Evolutionary conservation across 2,797 vertebrate species (phyloP).

Genomic region (Sebastes aleutianus): DNA sequence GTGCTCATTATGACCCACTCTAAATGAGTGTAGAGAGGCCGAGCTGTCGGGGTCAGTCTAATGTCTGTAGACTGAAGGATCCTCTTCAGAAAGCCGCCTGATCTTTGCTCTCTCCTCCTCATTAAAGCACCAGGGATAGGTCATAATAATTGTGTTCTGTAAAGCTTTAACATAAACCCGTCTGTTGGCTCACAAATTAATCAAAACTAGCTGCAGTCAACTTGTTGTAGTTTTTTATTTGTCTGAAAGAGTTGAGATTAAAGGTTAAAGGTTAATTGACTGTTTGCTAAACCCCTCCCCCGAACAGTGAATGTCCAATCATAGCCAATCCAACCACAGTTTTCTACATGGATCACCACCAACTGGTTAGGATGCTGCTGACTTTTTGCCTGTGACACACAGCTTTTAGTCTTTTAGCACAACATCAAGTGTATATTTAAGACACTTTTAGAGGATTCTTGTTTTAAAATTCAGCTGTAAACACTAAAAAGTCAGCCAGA

Average conservation of each 20-base stretch:
- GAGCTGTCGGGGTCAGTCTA: slow-evolving; percentile 13
- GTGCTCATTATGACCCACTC: slow-evolving; percentile 2
- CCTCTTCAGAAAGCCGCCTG: slow-evolving; percentile 16
- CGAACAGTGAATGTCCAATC: neutral
- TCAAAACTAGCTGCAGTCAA: neutral
- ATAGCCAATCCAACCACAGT: too few relatives aligned
- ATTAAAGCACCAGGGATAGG: neutral
- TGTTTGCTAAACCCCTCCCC: neutral
- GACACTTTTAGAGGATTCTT: neutral
- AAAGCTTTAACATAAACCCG: neutral
- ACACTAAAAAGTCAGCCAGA: neutral
- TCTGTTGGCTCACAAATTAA: neutral
- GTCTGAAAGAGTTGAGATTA: neutral
- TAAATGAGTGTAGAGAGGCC: neutral
- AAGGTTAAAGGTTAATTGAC: neutral
- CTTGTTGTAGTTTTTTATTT: neutral
- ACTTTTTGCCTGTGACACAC: neutral
- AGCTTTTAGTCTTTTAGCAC: neutral
- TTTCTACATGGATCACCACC: too few relatives aligned
- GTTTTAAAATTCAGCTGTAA: neutral
- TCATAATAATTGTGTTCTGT: slow-evolving; percentile 2
- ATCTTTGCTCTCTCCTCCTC: neutral
- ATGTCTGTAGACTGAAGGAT: slow-evolving; percentile 23
- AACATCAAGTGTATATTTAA: neutral
- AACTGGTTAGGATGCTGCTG: neutral